Evolutionary conservation across 2,888 invertebrate species (phyloP), one percentile per base, ranked within the genome.

Genomic region (Caenorhabditis wallacei): DNA sequence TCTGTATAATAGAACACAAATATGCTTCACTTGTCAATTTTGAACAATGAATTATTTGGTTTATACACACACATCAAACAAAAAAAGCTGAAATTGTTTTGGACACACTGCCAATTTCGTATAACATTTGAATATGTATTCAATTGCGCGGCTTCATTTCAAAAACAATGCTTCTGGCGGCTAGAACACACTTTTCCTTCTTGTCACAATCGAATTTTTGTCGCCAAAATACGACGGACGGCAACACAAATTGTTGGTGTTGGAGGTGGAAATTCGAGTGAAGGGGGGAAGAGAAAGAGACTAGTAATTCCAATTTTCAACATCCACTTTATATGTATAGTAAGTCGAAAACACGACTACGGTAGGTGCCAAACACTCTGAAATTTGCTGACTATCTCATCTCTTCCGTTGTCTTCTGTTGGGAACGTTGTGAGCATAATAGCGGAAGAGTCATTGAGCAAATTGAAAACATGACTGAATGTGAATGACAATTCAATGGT

Each of bases 401-500:
- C 24, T 16, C 43, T 2, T 4, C 43, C 30, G 30, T 18, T 18
- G n/a, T 46, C 26, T 22, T 46, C 46, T 71, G 70, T 57, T 48
- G 48, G 72, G 78, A 78, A 78, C 71, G 68, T 54, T 51, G 72
- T 70, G 80, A 11, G 66, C 80, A 80, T 72, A 80, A 80, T 80
- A 80, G 80, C 68, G 80, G 80, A 72, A 80, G 72, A 80, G 71
- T 80, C 80, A 80, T 80, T 80, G 80, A 80, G 63, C 80, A 80
- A 80, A 80, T 80, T 74, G 80, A 80, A 80, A 80, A 74, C 80
- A 80, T 80, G 80, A 53, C 61, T 51, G 74, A 80, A 80, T 80
- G 80, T 56, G 80, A 74, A 80, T 80, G 80, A 80, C 80, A 80
- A 80, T 80, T 74, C 56, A 61, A 69, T 72, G 72, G 66, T 72